phyloP scores from a whole-genome alignment of 2,888 invertebrate species.

The Zygogramma bicolorata region DNA sequence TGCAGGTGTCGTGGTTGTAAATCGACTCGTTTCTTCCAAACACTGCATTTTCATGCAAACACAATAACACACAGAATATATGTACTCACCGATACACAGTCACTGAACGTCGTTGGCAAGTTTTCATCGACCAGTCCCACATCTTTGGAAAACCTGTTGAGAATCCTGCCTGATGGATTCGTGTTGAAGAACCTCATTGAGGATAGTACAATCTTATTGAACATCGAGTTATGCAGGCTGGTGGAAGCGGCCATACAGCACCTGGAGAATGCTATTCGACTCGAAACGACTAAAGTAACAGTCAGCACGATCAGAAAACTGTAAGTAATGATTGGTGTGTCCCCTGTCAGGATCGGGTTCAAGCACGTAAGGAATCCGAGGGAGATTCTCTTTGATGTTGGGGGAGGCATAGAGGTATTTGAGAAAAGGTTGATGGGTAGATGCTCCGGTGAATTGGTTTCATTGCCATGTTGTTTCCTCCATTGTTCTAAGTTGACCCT shows the following conservation, averaged over 20 bases:
- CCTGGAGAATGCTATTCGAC: slow-evolving; percentile 68
- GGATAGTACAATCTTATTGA: slow-evolving; percentile 70
- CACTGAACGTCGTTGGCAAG: slow-evolving; percentile 66
- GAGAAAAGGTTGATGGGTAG: slow-evolving; percentile 16
- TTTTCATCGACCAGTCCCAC: slow-evolving; percentile 70
- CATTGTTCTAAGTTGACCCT: background rate
- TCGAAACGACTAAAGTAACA: slow-evolving; percentile 62
- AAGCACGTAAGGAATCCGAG: background rate
- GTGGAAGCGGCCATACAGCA: slow-evolving; percentile 68
- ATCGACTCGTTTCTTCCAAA: too few species aligned
- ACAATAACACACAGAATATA: background rate
- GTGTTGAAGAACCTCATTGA: slow-evolving; percentile 76
- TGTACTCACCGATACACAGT: slow-evolving; percentile 58
- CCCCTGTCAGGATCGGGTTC: background rate
- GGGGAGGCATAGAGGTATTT: background rate
- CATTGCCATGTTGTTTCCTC: background rate
- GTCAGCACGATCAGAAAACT: slow-evolving; percentile 52
- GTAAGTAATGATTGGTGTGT: slow-evolving; percentile 62
- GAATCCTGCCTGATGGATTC: slow-evolving; percentile 72
- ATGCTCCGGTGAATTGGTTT: too few species aligned
- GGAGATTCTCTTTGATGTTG: background rate
- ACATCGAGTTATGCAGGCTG: slow-evolving; percentile 69
- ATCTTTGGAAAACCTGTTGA: slow-evolving; percentile 79
- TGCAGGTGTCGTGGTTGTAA: too few species aligned
- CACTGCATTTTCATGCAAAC: too few species aligned